Conservation (phyloP, 2,888 invertebrate genomes). For the Sesia apiformis region DNA sequence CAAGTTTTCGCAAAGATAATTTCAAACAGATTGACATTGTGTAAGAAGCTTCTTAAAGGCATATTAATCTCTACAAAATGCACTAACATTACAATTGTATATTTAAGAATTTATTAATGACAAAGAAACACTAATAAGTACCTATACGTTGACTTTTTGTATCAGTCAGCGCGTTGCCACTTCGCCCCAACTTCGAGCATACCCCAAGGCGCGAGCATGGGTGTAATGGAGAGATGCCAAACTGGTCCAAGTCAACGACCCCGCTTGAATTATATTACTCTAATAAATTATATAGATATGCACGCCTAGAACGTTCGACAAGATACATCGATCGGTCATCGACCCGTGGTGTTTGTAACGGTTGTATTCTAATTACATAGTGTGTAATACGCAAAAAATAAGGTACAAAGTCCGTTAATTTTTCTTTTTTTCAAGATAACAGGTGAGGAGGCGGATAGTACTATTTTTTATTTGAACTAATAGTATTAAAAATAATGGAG, state of each 20-base stretch:
- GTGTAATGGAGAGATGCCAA: conserved; percentile 7
- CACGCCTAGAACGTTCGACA: conserved; percentile 14
- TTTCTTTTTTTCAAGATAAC: neutral
- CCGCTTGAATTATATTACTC: conserved; percentile 18
- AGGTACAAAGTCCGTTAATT: neutral
- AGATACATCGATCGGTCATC: conserved; percentile 9
- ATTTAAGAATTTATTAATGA: neutral
- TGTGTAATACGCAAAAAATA: neutral
- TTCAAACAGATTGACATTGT: too few relatives aligned
- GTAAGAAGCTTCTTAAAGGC: too few relatives aligned
- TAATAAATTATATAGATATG: conserved; percentile 6
- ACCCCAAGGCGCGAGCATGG: too few relatives aligned
- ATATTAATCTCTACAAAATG: too few relatives aligned
- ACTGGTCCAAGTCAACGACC: conserved; percentile 19
- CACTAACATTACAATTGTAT: too few relatives aligned
- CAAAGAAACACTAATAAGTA: too few relatives aligned
- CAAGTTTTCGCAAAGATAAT: too few relatives aligned
- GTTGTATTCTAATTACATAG: neutral
- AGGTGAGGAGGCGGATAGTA: neutral
- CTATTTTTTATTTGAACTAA: neutral
- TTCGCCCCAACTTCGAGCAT: too few relatives aligned
- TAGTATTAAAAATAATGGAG: neutral
- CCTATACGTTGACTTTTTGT: too few relatives aligned
- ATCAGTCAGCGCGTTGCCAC: too few relatives aligned
- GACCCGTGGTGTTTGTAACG: conserved; percentile 4